Base-by-base conservation (phyloP, 2,888 invertebrate genomes). In the Chorisops tibialis region DNA sequence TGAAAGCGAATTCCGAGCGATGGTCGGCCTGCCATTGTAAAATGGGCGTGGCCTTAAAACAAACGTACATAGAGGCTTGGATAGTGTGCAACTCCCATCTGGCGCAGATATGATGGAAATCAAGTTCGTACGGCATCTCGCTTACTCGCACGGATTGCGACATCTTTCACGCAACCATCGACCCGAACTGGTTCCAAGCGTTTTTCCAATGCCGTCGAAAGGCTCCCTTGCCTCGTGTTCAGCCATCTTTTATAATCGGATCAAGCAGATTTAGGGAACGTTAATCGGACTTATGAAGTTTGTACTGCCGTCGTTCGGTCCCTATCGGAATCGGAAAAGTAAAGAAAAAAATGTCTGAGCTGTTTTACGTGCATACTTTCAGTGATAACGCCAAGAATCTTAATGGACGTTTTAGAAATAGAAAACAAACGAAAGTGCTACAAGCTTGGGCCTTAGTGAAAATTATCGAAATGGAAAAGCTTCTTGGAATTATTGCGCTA, bases 1-100 rank as follows among this genome's bases (percentile, higher is more conserved):
- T n/a, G n/a, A 30, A 30, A 30, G 30, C 30, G 30, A 30, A 5
- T 30, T 30, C 9, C 7, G 5, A 30, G 5, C 30, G 30, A 30
- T 30, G 50, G 47, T 39, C 30, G 62, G 47, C 56, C 69, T 68
- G 73, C 75, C 75, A 75, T 75, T 75, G 68, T 70, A 70, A 75
- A 75, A 75, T 68, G 68, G 75, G 75, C 75, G 75, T 59, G 48
- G 59, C 38, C 12, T 35, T 50, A 21, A 30, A 41, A 41, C 16
- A 7, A 3, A 11, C 41, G 41, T 30, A 30, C 30, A 30, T 30
- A 30, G n/a, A n/a, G 30, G 30, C 30, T 9, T 30, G 30, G 30
- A 30, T 30, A 30, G 30, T 30, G 9, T 30, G 9, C 30, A 30
- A 30, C 30, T 30, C 30, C 30, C 30, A 30, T 30, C 30, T 30